These are phyloP conservation scores for Diabrotica undecimpunctata DNA, from an alignment of 1,140 invertebrate species.

Conservation along the genomic window DNA sequence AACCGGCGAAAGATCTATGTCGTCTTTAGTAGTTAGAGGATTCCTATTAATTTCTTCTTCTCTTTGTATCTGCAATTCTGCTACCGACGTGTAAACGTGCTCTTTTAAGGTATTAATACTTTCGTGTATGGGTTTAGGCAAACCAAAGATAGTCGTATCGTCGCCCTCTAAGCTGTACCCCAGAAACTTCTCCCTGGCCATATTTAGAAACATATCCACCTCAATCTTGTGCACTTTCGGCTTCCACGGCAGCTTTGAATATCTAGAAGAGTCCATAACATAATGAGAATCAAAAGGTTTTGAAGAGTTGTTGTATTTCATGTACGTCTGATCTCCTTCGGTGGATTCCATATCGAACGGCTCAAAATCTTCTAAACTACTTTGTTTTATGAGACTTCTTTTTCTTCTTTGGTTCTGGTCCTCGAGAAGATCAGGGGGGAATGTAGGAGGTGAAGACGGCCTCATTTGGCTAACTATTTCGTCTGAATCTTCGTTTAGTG, in stretches of 20 bases:
- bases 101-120: constrained; percentile 84
- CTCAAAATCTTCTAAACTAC: constrained; percentile 82
- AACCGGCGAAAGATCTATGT: constrained; percentile 67
- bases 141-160: constrained; percentile 80
- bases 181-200: constrained; percentile 87
- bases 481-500: constrained; percentile 85
- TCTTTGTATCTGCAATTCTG: constrained; percentile 78
- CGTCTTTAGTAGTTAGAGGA: constrained; percentile 68
- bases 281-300: neutral
- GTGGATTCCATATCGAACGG: constrained; percentile 66
- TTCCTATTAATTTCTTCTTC: constrained; percentile 74
- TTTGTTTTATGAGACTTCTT: constrained; percentile 86
- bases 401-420: constrained; percentile 70
- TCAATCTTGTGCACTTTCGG: constrained; percentile 93
- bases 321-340: constrained; percentile 47
- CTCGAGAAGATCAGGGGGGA: constrained; percentile 87
- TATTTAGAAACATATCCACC: constrained; percentile 87
- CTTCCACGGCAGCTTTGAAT: constrained; percentile 80
- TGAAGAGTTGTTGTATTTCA: constrained; percentile 25
- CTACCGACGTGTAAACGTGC: constrained; percentile 79
- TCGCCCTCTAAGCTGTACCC: constrained; percentile 85
- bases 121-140: constrained; percentile 94
- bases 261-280: constrained; percentile 1
- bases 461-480: constrained; percentile 90
- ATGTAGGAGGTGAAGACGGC: constrained; percentile 90